Evolutionary conservation across 2,797 vertebrate genomes (phyloP), one percentile per base, ranked within the genome.

Genomic region (Bovichtus diacanthus): DNA sequence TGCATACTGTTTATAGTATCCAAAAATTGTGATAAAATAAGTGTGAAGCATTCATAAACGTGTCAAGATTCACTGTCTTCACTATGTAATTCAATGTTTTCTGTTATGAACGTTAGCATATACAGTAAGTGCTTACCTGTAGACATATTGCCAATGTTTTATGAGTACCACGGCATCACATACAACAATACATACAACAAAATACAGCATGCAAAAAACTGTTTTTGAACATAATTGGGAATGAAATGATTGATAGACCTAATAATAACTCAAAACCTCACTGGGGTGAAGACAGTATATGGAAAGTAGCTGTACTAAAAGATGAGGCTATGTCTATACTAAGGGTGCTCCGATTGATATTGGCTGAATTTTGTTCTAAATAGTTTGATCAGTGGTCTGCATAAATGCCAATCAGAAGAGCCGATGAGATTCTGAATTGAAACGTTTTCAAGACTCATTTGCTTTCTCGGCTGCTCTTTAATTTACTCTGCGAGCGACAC

Each of bases 201-300:
- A 55, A 56, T 27, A 60, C 18, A 76, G 44, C 75, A 84, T 82
- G 81, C 60, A 49, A 44, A 65, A 54, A 67, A 62, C 39, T 54
- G 23, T 72, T 39, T 84, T 43, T 71, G 47, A 62, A 74, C 65
- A 62, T 15, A 49, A 62, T 44, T 78, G 71, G 73, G 29, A 74
- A 81, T 88, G 84, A 74, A 77, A 87, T 87, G 81, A 68, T 21
- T 68, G 76, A 74, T 61, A 54, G 46, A 47, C 16, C 47, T 16
- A 21, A 51, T 60, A 55, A 27, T 68, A 59, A 36, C 27, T 62
- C 18, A 7, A 9, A 27, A 10, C 31, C 43, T 44, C 2, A 15
- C 15, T 51, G 21, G 11, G 64, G 41, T 18, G 23, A 34, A 5
- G 46, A 51, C 60, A 47, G 31, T 25, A 13, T 25, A 38, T 38